These are phyloP conservation scores for Cephus spinipes DNA, from an alignment of 2,888 invertebrate genomes.

Conservation along the genomic window DNA sequence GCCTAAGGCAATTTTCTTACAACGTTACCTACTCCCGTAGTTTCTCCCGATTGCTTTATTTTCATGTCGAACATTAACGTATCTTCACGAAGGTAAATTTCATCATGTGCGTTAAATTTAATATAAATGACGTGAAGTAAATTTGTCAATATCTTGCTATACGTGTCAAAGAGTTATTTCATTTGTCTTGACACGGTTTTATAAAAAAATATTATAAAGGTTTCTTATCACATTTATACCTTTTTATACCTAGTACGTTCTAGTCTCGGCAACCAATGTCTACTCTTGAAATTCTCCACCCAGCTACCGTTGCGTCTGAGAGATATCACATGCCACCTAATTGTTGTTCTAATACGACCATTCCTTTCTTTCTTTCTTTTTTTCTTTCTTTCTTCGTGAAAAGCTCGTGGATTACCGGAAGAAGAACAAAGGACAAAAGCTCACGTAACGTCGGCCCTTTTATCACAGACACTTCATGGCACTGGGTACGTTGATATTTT, in stretches of 20 bases:
- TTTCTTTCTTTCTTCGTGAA: background rate
- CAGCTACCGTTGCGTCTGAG: background rate
- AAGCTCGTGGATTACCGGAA: background rate
- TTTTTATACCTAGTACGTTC: background rate
- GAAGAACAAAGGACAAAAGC: constrained; percentile 2
- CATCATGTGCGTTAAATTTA: no score
- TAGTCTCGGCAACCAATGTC: background rate
- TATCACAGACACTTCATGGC: constrained; percentile 1
- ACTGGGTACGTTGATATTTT: background rate
- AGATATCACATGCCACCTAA: background rate
- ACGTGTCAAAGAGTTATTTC: constrained; percentile 20
- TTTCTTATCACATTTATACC: background rate
- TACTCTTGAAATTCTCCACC: background rate
- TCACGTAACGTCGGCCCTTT: constrained; percentile 1
- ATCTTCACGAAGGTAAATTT: no score
- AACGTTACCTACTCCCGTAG: background rate
- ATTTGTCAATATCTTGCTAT: background rate
- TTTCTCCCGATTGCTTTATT: no score
- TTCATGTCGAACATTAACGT: no score
- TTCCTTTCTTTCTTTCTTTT: background rate
- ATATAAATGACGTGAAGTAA: background rate
- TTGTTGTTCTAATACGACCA: background rate
- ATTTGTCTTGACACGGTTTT: constrained; percentile 34
- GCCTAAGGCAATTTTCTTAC: background rate
- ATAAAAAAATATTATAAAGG: constrained; percentile 34